Base-by-base conservation (phyloP, 2,113 vertebrate genomes). In the Osmerus eperlanus region DNA sequence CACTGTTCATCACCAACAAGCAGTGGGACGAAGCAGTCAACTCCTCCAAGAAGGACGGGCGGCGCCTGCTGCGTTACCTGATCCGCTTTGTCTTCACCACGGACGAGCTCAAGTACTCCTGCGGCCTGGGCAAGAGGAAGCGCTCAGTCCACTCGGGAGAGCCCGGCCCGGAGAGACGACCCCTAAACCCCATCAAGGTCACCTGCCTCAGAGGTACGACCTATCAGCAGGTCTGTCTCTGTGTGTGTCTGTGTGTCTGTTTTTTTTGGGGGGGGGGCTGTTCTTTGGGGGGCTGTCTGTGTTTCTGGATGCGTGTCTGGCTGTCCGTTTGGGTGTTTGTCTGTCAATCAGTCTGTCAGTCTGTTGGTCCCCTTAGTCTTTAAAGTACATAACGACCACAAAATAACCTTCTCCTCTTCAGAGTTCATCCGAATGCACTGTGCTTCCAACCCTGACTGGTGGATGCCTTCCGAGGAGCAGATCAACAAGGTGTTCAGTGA, bases 351-450 rank as follows among this genome's bases (percentile, higher is more conserved):
- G 41, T 47, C 7, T 47, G 9, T 47, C 41, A 47, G 41, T 47
- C 7, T 11, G 41, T 9, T 62, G 32, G 14, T 62, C 21, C 21
- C 60, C 21, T 29, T 28, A 25, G 14, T 62, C 21, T 25, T 25
- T 25, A 23, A 21, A 6, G 21, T 23, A 28, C 32, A 29, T 28
- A 62, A 25, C 60, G 5, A 64, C 23, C 8, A 32, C 13, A 18
- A 16, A 32, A 29, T n/a, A 36, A 7, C 32, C 29, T 41, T 59
- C 29, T 9, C 14, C 41, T 21, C 68, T 68, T 62, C 93, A 99
- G 97, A 99, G 89, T 99, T 99, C 90, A 99, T 99, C 93, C 96
- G 97, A 88, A 97, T 98, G 96, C 97, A 99, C 72, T 99, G 97
- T 78, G 96, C 95, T 76, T 99, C 97, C 81, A 99, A 99, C 89